Percentiles rank a stretch among this genome's conserved stretches.
These are phyloP conservation scores for Pheucticus melanocephalus DNA, from an alignment of 2,113 vertebrate genomes.

Conservation along the genomic window DNA sequence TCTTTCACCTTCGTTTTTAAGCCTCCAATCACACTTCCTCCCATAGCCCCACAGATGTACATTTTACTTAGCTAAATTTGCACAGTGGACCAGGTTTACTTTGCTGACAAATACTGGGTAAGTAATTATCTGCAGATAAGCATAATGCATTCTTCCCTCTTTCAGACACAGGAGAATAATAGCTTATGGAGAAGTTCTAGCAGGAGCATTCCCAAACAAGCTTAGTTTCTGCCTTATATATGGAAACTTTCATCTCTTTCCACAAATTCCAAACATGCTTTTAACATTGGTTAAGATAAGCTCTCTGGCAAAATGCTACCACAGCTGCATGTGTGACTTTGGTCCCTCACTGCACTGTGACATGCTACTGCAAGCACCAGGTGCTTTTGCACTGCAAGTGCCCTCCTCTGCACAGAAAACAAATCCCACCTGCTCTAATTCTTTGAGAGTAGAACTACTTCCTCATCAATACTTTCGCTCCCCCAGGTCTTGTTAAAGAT, in stretches of 20 bases:
- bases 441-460: neutral
- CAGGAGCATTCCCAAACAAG: neutral
- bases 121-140: neutral
- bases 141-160: neutral
- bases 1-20: neutral
- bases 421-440: neutral
- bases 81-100: neutral
- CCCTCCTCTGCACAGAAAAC: neutral
- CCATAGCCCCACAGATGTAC: neutral
- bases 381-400: neutral
- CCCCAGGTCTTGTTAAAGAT: neutral
- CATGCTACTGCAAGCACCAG: rapidly evolving
- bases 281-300: neutral
- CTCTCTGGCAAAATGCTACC: neutral
- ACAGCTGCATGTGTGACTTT: neutral
- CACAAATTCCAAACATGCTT: neutral
- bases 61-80: neutral
- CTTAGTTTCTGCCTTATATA: neutral
- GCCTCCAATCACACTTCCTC: neutral
- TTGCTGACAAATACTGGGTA: neutral
- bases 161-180: neutral
- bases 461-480: neutral
- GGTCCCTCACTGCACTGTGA: rapidly evolving
- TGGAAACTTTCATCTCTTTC: neutral
- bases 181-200: neutral